Conservation (phyloP, 1,140 invertebrate species). For the Aphelinus certus region DNA sequence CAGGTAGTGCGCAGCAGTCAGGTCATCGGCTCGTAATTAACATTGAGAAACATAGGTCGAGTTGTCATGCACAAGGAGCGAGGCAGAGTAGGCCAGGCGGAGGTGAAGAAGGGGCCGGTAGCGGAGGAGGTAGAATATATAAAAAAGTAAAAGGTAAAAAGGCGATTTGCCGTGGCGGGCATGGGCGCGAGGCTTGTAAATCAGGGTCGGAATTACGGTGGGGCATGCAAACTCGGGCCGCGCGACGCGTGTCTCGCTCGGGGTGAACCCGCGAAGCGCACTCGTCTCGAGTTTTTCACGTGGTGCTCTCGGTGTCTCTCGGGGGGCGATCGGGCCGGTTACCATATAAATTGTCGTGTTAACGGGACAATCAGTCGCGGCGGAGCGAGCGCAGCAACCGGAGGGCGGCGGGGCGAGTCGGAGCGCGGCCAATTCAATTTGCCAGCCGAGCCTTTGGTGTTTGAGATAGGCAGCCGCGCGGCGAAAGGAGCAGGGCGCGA, state of each 20-base stretch:
- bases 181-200: not conserved
- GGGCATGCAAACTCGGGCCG: not conserved
- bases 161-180: no score
- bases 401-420: not conserved
- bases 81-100: no score
- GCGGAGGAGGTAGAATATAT: no score
- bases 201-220: conserved; percentile 10
- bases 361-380: conserved; percentile 55
- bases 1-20: no score
- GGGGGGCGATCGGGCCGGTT: conserved; percentile 53
- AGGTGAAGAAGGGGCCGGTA: no score
- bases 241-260: not conserved
- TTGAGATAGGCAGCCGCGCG: conserved; percentile 51
- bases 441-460: conserved; percentile 59
- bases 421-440: conserved; percentile 59
- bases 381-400: conserved; percentile 9
- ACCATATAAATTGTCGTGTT: conserved; percentile 62
- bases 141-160: no score
- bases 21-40: no score
- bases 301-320: conserved; percentile 53
- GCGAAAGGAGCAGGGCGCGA: conserved; percentile 47
- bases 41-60: no score
- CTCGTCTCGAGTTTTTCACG: not conserved
- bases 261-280: not conserved
- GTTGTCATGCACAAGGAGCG: no score